These are phyloP conservation scores for Vireo griseus DNA, from an alignment of 2,797 vertebrate genomes.

Conservation along the genomic window DNA sequence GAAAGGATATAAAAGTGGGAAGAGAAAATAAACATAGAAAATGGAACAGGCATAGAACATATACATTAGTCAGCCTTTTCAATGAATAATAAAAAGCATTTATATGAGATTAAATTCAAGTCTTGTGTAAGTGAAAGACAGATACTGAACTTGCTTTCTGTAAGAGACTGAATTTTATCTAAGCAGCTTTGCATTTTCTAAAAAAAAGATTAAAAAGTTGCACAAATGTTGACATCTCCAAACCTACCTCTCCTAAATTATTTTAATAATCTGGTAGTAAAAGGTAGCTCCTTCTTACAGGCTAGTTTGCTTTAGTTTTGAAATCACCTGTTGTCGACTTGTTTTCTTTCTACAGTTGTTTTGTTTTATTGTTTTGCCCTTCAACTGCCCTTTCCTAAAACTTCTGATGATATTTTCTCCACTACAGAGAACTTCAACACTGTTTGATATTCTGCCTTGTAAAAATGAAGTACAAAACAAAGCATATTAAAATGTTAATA, in stretches of 20 bases:
- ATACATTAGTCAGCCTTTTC: conserved; percentile 4
- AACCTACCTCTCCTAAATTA: neutral
- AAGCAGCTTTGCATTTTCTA: neutral
- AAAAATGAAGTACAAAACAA: neutral
- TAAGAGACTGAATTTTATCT: neutral
- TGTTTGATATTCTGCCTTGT: neutral
- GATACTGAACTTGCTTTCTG: neutral
- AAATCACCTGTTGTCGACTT: neutral
- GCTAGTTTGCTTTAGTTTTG: neutral
- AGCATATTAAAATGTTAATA: neutral
- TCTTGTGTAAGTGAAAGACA: neutral
- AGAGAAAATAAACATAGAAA: neutral
- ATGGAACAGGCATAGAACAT: neutral
- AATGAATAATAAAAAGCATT: conserved; percentile 29
- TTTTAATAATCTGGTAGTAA: neutral
- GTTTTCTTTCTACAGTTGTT: neutral
- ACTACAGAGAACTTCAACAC: neutral
- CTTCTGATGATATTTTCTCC: neutral
- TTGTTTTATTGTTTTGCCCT: neutral
- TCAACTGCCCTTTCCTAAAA: neutral
- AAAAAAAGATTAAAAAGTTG: neutral
- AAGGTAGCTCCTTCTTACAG: neutral
- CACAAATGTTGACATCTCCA: neutral
- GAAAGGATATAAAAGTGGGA: neutral
- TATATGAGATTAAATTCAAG: conserved; percentile 32